Conservation (phyloP, 2,113 vertebrate species). For the Climacteris rufus region DNA sequence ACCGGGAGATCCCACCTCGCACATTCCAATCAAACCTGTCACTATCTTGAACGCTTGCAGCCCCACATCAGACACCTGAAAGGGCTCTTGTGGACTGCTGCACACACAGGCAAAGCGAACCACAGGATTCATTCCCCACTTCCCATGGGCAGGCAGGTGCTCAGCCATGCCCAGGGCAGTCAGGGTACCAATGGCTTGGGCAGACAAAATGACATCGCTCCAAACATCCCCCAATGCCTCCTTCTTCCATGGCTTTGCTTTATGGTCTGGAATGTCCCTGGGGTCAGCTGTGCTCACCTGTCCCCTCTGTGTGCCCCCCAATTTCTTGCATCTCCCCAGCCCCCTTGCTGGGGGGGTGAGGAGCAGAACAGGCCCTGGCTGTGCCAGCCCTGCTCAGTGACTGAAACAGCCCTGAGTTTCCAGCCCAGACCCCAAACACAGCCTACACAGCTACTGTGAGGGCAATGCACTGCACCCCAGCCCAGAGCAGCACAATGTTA, state of each 20-base stretch:
- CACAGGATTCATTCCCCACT: neutral
- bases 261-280: neutral
- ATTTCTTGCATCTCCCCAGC: neutral
- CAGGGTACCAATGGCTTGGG: accelerated
- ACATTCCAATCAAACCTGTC: neutral
- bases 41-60: neutral
- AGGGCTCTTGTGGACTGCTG: neutral
- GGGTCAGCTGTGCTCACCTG: neutral
- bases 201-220: neutral
- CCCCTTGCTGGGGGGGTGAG: neutral
- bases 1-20: neutral
- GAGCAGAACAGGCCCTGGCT: neutral
- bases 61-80: neutral
- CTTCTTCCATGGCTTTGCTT: neutral
- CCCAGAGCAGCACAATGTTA: neutral
- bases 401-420: neutral
- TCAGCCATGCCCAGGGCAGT: neutral
- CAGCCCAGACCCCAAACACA: neutral
- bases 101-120: neutral
- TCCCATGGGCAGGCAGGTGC: neutral
- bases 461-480: neutral
- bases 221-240: accelerated
- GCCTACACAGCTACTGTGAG: neutral
- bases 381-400: neutral
- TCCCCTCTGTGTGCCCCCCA: neutral